phyloP scores from a whole-genome alignment of 2,888 invertebrate genomes.

The Ptychoptera albimana region DNA sequence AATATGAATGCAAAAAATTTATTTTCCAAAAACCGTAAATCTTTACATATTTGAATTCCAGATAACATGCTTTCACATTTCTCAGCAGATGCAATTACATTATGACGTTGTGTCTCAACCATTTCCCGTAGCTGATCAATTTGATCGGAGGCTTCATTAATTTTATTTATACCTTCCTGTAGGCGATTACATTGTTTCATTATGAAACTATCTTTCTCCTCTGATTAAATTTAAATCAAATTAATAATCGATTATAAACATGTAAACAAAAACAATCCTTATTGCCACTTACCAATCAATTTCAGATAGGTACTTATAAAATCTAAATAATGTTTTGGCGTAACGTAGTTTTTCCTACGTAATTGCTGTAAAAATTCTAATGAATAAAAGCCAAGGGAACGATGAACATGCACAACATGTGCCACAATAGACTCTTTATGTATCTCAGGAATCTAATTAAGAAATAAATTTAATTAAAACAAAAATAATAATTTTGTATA shows the following conservation, averaged over 20 bases:
- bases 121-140: slow-evolving; percentile 63
- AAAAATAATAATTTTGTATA: neutral
- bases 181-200: slow-evolving; percentile 23
- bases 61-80: slow-evolving; percentile 64
- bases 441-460: slow-evolving; percentile 46
- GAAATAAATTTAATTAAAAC: slow-evolving; percentile 28
- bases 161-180: slow-evolving; percentile 32
- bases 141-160: slow-evolving; percentile 73
- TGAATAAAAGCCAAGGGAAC: slow-evolving; percentile 54
- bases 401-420: slow-evolving; percentile 77
- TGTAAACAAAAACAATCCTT: too few species aligned
- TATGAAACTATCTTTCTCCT: slow-evolving; percentile 24
- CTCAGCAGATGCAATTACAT: slow-evolving; percentile 64
- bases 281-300: slow-evolving; percentile 41
- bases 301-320: slow-evolving; percentile 64
- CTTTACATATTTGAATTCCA: slow-evolving; percentile 52
- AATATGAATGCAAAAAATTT: neutral
- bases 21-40: neutral
- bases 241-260: neutral
- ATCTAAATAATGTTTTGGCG: slow-evolving; percentile 84
- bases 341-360: slow-evolving; percentile 71
- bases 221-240: slow-evolving; percentile 12
- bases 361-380: slow-evolving; percentile 54
- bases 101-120: slow-evolving; percentile 65
- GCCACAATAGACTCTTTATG: slow-evolving; percentile 55